Evolutionary conservation across 2,113 vertebrate species (phyloP), one percentile per base, ranked within the genome.

Genomic region (Ranitomeya imitator): DNA sequence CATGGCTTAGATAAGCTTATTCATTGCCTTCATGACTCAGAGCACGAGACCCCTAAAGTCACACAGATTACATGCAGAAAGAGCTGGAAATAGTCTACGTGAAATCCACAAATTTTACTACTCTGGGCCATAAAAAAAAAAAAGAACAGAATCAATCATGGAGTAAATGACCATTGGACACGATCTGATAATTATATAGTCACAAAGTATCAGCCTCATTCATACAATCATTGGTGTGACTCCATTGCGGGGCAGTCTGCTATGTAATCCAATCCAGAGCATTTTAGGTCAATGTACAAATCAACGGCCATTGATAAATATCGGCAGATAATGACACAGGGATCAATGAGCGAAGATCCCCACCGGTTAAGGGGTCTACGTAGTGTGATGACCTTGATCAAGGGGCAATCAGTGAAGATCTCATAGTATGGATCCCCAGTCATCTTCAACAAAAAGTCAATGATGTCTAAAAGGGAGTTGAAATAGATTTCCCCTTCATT

Each of bases 1-100:
- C 86, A 87, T 60, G 86, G 78, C 19, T 73, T 61, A 87, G 86
- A 87, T 87, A 87, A 87, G 79, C 54, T 15, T 18, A 52, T 55
- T n/a, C 74, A 19, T 45, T 37, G 13, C 79, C 73, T 45, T 15
- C 37, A 26, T 59, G 67, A 82, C 77, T 37, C 26, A 19, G 21
- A 87, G 79, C 65, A 82, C 54, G 23, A 60, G 26, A 60, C 26
- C 54, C 55, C 51, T 71, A 15, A 54, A 26, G 63, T 83, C 15
- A 83, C 65, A 69, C 15, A 74, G 15, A 74, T 7, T 59, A 59
- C 0, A 80, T 14, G 19, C n/a, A 59, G 71, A 80, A 23, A 16
- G 14, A 12, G 23, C 23, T 80, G 55, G 26, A 59, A 57, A 79
- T 78, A 79, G 77, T 12, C 14, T 7, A 9, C n/a, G 76, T 54